phyloP scores from a whole-genome alignment of 2,888 invertebrate genomes.

The Drosophila fungiperda region DNA sequence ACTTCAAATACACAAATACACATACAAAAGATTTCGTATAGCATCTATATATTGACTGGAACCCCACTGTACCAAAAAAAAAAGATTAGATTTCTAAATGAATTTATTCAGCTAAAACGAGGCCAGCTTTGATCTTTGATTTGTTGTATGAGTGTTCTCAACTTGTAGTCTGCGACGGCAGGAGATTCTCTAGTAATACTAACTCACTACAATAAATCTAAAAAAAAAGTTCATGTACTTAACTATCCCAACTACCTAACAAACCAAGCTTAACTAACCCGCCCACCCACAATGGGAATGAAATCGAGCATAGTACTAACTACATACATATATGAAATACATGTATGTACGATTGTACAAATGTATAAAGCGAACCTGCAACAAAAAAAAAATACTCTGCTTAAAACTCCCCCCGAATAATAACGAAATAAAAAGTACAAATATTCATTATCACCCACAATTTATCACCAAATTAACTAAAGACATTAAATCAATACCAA shows the following conservation, averaged over 20 bases:
- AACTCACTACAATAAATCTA: not conserved
- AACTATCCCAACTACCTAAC: constrained; percentile 30
- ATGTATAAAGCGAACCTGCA: constrained; percentile 43
- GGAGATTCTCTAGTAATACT: not conserved
- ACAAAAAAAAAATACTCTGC: constrained; percentile 56
- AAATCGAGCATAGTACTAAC: constrained; percentile 5
- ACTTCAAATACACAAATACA: not conserved
- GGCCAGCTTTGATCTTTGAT: not conserved
- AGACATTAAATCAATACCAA: constrained; percentile 27
- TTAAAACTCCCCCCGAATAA: constrained; percentile 79
- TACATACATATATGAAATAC: constrained; percentile 2
- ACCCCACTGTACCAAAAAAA: not conserved
- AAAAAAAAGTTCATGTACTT: constrained; percentile 16
- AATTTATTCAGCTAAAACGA: not conserved
- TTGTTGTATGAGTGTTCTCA: not conserved
- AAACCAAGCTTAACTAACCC: constrained; percentile 26
- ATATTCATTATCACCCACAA: constrained; percentile 66
- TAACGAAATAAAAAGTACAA: constrained; percentile 82
- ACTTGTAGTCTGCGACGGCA: not conserved
- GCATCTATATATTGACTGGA: not conserved
- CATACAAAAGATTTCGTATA: not conserved
- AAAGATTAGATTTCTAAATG: not conserved
- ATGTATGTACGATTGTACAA: not conserved
- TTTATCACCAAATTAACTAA: constrained; percentile 40
- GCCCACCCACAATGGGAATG: constrained; percentile 24